These are phyloP conservation scores for Ischnura elegans DNA, from an alignment of 2,888 invertebrate species.

Conservation along the genomic window DNA sequence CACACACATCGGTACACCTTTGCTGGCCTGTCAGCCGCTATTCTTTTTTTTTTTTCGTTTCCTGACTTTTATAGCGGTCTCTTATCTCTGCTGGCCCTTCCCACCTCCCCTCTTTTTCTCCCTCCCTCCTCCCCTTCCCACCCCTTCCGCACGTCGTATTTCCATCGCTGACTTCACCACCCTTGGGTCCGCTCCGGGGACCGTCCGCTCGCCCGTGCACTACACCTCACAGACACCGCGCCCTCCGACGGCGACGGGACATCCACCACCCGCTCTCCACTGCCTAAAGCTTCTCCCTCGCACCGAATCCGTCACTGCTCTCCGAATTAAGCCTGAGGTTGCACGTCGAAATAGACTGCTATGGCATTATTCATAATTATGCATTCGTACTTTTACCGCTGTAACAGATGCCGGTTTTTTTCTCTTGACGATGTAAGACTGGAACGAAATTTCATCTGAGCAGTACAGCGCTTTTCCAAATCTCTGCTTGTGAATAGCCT, in stretches of 20 bases:
- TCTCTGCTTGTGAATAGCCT: no score
- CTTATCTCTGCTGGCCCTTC: neutral
- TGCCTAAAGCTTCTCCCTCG: neutral
- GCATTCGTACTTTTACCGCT: no score
- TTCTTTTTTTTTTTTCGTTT: neutral
- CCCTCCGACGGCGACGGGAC: neutral
- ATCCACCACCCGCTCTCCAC: neutral
- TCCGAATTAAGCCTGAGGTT: no score
- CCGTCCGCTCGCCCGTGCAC: neutral
- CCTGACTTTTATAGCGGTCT: constrained; percentile 17
- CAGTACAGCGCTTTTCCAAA: no score
- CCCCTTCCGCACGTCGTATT: neutral
- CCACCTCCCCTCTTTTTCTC: neutral
- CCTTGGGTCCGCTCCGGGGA: neutral
- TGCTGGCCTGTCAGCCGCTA: neutral
- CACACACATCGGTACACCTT: neutral
- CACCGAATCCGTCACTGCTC: no score
- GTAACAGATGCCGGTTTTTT: no score
- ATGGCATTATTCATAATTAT: no score
- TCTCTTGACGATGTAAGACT: no score
- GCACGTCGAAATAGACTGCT: no score
- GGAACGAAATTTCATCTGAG: no score
- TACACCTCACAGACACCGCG: neutral
- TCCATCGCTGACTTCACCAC: constrained; percentile 8
- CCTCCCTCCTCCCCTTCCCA: neutral